These are phyloP conservation scores for Mobula hypostoma DNA, from an alignment of 2,113 vertebrate genomes.

Conservation along the genomic window DNA sequence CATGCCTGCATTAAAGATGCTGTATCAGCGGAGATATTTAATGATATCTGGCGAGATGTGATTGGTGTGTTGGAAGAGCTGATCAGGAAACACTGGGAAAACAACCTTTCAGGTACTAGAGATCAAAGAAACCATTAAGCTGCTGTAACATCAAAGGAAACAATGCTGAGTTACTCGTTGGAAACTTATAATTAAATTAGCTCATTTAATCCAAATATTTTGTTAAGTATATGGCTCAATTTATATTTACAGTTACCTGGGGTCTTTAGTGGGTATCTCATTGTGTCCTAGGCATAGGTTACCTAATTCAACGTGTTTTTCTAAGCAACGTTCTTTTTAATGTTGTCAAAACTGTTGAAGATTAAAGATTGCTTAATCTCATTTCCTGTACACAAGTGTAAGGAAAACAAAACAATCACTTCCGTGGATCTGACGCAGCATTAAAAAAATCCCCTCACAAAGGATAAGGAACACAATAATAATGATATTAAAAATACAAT, in stretches of 20 bases:
- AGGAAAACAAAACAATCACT: no score
- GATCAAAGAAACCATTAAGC: neutral
- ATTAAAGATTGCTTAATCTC: no score
- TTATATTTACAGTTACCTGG: neutral
- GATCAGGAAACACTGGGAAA: constrained; percentile 61
- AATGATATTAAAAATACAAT: no score
- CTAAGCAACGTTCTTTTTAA: neutral
- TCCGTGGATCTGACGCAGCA: no score
- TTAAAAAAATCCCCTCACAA: no score
- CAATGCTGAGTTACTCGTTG: neutral
- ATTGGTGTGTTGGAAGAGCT: constrained; percentile 57
- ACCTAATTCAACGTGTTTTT: neutral
- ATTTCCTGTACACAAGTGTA: no score
- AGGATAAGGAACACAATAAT: no score
- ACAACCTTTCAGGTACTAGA: constrained; percentile 52
- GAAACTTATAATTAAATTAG: neutral
- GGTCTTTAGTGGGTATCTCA: neutral
- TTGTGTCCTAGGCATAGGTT: neutral
- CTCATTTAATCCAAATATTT: neutral
- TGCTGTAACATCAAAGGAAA: neutral
- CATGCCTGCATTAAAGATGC: constrained; percentile 64
- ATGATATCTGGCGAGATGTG: constrained; percentile 59
- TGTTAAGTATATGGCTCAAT: neutral
- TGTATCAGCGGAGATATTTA: constrained; percentile 67
- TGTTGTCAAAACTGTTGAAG: neutral